Evolutionary conservation across 92 coral and sea anemone genomes (phyloP).

Genomic region (Porites lobata): DNA sequence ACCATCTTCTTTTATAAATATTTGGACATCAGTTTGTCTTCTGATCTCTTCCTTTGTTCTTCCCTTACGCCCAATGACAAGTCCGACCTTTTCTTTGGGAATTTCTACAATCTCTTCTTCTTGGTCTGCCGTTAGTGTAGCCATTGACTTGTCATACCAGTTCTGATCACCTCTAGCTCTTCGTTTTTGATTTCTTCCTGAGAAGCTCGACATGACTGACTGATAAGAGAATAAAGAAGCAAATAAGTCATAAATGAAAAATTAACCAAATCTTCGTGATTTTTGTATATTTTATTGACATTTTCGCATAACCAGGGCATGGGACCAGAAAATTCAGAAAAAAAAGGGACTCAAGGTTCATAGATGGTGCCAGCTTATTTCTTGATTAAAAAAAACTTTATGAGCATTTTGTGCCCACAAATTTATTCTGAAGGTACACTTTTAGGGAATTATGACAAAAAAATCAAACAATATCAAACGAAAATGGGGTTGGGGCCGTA

Average conservation of each 20-base stretch:
- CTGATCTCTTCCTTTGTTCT: constrained; percentile 3
- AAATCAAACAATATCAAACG: too few species aligned
- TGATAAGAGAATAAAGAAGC: not conserved
- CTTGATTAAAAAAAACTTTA: too few species aligned
- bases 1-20: not conserved
- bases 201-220: not conserved
- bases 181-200: not conserved
- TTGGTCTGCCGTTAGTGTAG: not conserved
- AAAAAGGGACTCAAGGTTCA: too few species aligned
- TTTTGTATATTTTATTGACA: too few species aligned
- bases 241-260: not conserved
- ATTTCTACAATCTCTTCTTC: not conserved
- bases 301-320: too few species aligned
- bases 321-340: too few species aligned
- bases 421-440: too few species aligned
- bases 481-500: too few species aligned
- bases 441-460: too few species aligned
- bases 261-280: too few species aligned
- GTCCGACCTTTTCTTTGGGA: constrained; percentile 34
- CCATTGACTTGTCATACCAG: constrained; percentile 11
- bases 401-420: too few species aligned
- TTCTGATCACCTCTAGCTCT: constrained; percentile 2
- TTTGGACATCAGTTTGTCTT: constrained; percentile 23
- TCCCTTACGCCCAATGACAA: constrained; percentile 22
- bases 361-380: too few species aligned